These are phyloP conservation scores for Caerostris extrusa DNA, from an alignment of 1,140 invertebrate genomes.

Conservation along the genomic window DNA sequence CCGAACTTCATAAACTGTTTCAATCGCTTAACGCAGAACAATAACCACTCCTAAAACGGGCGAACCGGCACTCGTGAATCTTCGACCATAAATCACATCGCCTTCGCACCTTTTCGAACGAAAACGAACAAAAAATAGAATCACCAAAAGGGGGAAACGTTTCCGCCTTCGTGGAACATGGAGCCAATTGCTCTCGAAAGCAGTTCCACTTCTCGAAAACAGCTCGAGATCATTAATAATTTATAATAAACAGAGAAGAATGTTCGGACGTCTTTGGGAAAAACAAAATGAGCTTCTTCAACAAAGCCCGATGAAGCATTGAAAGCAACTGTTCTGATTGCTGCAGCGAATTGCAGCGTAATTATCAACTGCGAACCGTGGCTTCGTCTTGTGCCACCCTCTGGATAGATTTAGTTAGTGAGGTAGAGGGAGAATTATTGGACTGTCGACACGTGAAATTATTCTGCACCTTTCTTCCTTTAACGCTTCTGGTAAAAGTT, in stretches of 20 bases:
- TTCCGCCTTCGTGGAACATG: neutral
- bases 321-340: constrained; percentile 47
- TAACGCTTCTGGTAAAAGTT: neutral
- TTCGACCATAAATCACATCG: constrained; percentile 2
- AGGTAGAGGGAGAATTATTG: neutral
- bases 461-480: neutral
- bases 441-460: neutral
- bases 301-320: no score
- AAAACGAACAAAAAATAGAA: neutral
- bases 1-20: neutral
- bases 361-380: neutral
- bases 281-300: constrained; percentile 34
- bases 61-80: neutral
- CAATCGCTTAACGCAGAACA: neutral
- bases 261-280: neutral
- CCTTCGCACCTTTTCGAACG: neutral
- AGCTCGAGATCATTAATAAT: constrained; percentile 37
- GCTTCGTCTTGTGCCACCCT: neutral
- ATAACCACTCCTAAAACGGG: constrained; percentile 4
- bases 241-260: constrained; percentile 62
- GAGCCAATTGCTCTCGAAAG: constrained; percentile 41
- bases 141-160: neutral
- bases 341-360: neutral
- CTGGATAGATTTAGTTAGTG: neutral
- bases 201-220: constrained; percentile 31